A percentile compares a stretch with the other conserved stretches of the same genome.
phyloP scores from a whole-genome alignment of 2,888 invertebrate genomes.

The Exocentrus adspersus region DNA sequence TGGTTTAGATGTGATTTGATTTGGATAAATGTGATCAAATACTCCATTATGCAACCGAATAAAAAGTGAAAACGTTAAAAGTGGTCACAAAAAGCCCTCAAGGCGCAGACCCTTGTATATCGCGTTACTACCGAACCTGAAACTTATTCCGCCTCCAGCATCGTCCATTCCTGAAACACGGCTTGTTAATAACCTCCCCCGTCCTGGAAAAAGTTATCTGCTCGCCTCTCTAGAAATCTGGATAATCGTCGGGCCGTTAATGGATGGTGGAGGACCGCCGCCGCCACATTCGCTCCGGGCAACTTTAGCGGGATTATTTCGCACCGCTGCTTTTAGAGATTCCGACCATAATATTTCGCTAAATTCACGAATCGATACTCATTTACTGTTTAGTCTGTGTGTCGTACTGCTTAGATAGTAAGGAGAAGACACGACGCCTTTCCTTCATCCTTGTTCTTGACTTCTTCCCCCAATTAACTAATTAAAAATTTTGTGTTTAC shows the following conservation, averaged over 20 bases:
- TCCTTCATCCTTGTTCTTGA: too few relatives aligned
- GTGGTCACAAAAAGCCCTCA: too few relatives aligned
- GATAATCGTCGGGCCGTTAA: conserved; percentile 61
- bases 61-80: too few relatives aligned
- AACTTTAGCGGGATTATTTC: conserved; percentile 55
- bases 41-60: too few relatives aligned
- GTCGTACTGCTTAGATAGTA: neutral
- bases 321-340: conserved; percentile 51
- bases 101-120: too few relatives aligned
- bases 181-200: conserved; percentile 37
- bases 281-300: conserved; percentile 48
- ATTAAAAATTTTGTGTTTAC: too few relatives aligned
- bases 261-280: conserved; percentile 51
- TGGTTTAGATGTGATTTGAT: too few relatives aligned
- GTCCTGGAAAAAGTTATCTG: conserved; percentile 53
- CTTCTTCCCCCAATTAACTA: too few relatives aligned
- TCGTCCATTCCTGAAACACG: conserved; percentile 4
- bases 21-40: too few relatives aligned
- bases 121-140: too few relatives aligned
- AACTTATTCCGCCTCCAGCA: neutral
- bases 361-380: conserved; percentile 41
- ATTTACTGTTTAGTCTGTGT: conserved; percentile 36
- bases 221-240: conserved; percentile 57
- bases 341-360: conserved; percentile 49
- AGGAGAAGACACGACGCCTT: too few relatives aligned